Evolutionary conservation across 2,113 vertebrate genomes (phyloP).

Genomic region (Polypterus senegalus): DNA sequence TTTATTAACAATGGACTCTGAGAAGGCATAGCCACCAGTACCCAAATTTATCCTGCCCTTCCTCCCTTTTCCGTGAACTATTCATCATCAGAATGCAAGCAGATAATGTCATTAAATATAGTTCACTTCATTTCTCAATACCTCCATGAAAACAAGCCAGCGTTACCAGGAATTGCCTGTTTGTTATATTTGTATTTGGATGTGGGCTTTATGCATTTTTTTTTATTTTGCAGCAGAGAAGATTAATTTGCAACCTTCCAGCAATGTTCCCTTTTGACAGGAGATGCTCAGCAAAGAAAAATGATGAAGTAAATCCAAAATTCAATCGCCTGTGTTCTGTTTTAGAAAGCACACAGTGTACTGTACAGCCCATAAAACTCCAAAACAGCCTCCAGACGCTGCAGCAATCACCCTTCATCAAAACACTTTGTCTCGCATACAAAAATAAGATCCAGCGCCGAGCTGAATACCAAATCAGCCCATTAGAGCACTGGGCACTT

Average conservation of each 20-base stretch:
- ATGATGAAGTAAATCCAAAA: conserved; percentile 79
- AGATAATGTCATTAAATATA: too few relatives aligned
- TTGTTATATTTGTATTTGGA: too few relatives aligned
- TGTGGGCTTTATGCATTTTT: too few relatives aligned
- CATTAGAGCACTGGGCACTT: conserved; percentile 85
- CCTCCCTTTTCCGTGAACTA: too few relatives aligned
- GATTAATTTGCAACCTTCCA: conserved; percentile 58
- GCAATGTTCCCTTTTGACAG: conserved; percentile 46
- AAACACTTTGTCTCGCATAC: conserved; percentile 99
- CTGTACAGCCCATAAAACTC: conserved; percentile 97
- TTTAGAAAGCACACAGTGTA: conserved; percentile 83
- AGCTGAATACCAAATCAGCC: conserved; percentile 95
- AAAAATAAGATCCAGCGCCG: conserved; percentile 90
- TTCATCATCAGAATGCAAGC: too few relatives aligned
- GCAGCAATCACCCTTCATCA: conserved; percentile 96
- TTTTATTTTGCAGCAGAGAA: conserved; percentile 48
- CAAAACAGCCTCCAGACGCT: conserved; percentile 86
- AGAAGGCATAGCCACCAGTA: too few relatives aligned
- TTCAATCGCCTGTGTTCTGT: conserved; percentile 80
- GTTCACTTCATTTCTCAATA: too few relatives aligned
- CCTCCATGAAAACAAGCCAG: too few relatives aligned
- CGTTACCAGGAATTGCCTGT: too few relatives aligned
- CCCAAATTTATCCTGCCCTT: too few relatives aligned
- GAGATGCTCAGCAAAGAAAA: conserved; percentile 55
- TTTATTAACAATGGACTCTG: too few relatives aligned